Evolutionary conservation across 2,888 invertebrate species (phyloP), one percentile per base, ranked within the genome.

Genomic region (Parnassius apollo): DNA sequence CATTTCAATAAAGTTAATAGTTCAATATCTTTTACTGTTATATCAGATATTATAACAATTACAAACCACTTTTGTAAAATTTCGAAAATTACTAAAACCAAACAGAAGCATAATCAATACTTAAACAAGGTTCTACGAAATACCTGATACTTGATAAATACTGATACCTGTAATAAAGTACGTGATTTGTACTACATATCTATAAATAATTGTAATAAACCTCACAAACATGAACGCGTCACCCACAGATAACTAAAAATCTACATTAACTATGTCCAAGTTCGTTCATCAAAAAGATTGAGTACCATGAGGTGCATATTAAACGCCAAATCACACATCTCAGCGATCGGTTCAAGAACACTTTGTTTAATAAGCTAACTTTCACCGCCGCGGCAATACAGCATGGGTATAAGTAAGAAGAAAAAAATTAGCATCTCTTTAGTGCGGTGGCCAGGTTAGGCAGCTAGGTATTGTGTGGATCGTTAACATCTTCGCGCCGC

Each of bases 401-500:
- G 49, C 49, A 53, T 60, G 42, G 53, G 64, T 66, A 67, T 68
- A 66, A 64, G 65, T 69, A 66, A 72, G 64, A 66, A 71, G 72
- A 75, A 74, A 78, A 73, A 80, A 82, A 82, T 74, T 78, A 74
- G 75, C 80, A 80, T 81, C 76, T 78, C 78, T 83, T 82, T 84
- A 80, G 78, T 67, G 73, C 49, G 49, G 44, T 8, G 44, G 49
- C 71, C 68, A 70, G 68, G 74, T 72, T 71, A 73, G 69, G 75
- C 59, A 50, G 59, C 12, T 52, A 35, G 42, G 45, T 45, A 76
- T 81, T 82, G 81, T 83, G 74, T 71, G 73, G 77, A 81, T 86
- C 82, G 81, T 86, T 85, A 86, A 80, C 82, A 83, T 78, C 78
- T 86, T 83, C 75, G 78, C 72, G 69, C 66, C 75, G 75, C 75